Base-by-base conservation (phyloP, 2,113 vertebrate genomes). In the Myrmecophaga tridactyla region DNA sequence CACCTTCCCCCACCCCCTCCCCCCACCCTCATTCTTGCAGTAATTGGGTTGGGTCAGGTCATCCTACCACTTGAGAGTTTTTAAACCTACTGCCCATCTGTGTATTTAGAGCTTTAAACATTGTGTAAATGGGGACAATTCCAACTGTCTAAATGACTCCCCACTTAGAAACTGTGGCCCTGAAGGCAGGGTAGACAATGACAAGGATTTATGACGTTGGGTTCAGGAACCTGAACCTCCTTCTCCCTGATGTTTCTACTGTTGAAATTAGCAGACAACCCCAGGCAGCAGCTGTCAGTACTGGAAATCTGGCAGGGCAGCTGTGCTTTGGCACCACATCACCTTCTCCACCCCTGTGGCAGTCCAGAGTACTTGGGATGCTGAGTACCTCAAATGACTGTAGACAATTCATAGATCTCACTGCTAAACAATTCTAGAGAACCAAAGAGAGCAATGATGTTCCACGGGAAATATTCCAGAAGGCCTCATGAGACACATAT, bases 1-100 rank as follows among this genome's bases (percentile, higher is more conserved):
- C n/a, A n/a, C 27, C 41, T 2, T 14, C 0, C 0, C 10, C 58
- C 7, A 14, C 25, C 21, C 20, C 27, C 41, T 2, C 11, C 0
- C 0, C 10, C 58, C 7, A 14, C 25, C 69, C 43, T 67, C 36
- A 0, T 46, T 36, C 62, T 85, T 29, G 10, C 18, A 39, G 15
- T 58, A 67, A 53, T 3, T 11, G 3, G 36, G 11, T 27, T n/a
- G 3, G 4, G 29, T 39, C 70, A 43, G 17, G 27, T 58, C 20
- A 70, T 14, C 27, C 25, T 5, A 11, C 4, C 41, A 60, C 9
- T 1, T 75, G 34, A 8, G 7, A 0, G 43, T 83, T 67, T 82
- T 70, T 25, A 39, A 90, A 51, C 27, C 43, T 39, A 7, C 34
- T 2, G 21, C 9, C 46, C 10, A 13, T 75, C 43, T 60, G 12